Percentiles rank a stretch among this genome's conserved stretches.
Evolutionary conservation across 1,140 invertebrate species (phyloP).

Genomic region (Papilio polyxenes): DNA sequence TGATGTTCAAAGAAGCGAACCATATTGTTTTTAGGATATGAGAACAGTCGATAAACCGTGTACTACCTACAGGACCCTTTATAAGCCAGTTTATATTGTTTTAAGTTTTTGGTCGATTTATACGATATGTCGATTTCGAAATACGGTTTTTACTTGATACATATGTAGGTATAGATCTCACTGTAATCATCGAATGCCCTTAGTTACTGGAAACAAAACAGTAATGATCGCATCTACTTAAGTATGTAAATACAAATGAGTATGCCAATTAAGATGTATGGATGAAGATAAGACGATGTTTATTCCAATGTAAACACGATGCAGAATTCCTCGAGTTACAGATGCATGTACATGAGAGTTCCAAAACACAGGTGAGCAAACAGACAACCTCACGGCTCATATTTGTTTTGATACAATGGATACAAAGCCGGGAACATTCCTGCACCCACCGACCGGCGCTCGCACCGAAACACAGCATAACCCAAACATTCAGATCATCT

Average conservation of each 20-base stretch:
- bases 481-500: conserved; percentile 10
- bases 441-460: not conserved
- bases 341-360: not conserved
- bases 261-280: conserved; percentile 1
- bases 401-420: conserved; percentile 28
- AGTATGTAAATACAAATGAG: conserved; percentile 11
- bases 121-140: too few relatives aligned
- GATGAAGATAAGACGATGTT: conserved; percentile 6
- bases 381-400: not conserved
- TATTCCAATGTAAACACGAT: conserved; percentile 30
- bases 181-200: not conserved
- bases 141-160: too few relatives aligned
- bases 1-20: too few relatives aligned
- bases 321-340: conserved; percentile 13
- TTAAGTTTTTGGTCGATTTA: not conserved
- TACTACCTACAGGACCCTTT: too few relatives aligned
- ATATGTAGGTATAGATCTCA: not conserved
- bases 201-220: not conserved
- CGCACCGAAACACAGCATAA: not conserved
- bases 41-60: too few relatives aligned
- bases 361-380: conserved; percentile 33
- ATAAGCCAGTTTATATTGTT: not conserved
- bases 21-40: too few relatives aligned
- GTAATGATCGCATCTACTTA: not conserved
- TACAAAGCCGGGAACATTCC: conserved; percentile 16